Evolutionary conservation across 2,113 vertebrate species (phyloP).

Genomic region (Xenotilapia longispinis): DNA sequence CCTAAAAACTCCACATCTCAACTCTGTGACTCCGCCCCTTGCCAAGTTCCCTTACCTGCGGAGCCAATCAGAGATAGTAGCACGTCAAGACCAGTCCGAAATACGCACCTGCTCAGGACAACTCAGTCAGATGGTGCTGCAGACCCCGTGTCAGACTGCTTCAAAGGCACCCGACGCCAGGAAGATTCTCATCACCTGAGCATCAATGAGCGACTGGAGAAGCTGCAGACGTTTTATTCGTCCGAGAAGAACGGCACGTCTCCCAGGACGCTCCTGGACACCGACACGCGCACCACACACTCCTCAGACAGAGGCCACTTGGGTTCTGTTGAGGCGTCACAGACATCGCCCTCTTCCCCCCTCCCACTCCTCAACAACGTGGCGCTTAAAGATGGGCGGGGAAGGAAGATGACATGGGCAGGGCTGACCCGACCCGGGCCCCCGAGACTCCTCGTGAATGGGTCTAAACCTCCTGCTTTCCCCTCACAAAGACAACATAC

Average conservation of each 20-base stretch:
- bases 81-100: slow-evolving; percentile 6
- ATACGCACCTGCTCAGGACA: slow-evolving; percentile 46
- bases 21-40: slow-evolving; percentile 54
- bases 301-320: slow-evolving; percentile 35
- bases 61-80: slow-evolving; percentile 49
- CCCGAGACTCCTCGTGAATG: slow-evolving; percentile 47
- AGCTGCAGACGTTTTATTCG: slow-evolving; percentile 55
- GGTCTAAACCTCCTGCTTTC: slow-evolving; percentile 62
- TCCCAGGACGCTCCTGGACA: slow-evolving; percentile 49
- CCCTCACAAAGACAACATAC: slow-evolving; percentile 63
- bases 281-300: slow-evolving; percentile 27
- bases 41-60: slow-evolving; percentile 49
- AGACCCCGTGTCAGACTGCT: slow-evolving; percentile 15
- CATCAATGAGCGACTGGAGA: slow-evolving; percentile 60
- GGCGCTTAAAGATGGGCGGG: slow-evolving; percentile 51
- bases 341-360: slow-evolving; percentile 32
- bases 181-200: slow-evolving; percentile 38
- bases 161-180: slow-evolving; percentile 25
- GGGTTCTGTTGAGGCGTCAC: slow-evolving; percentile 32
- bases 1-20: slow-evolving; percentile 63
- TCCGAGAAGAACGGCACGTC: slow-evolving; percentile 49
- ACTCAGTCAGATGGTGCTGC: slow-evolving; percentile 18
- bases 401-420: slow-evolving; percentile 70
- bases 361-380: slow-evolving; percentile 67
- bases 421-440: slow-evolving; percentile 45